Base-by-base conservation (phyloP, 2,113 vertebrate genomes). In the Buteo buteo region DNA sequence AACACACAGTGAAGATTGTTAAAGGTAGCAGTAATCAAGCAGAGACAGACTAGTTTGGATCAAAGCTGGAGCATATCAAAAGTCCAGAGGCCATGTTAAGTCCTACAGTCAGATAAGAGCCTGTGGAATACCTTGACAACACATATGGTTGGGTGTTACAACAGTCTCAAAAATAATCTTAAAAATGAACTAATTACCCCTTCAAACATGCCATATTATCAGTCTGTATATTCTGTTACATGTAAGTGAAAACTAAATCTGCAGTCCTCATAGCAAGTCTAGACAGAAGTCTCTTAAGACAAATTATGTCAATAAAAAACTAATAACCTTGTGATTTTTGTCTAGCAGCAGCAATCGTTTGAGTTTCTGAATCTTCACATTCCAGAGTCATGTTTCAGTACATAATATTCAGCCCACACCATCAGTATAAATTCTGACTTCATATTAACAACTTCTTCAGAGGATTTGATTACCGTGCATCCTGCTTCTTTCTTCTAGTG, bases 141-240 rank as follows among this genome's bases (percentile, higher is more conserved):
- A 65, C 10, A 49, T 4, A 28, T 3, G 8, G 42, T 28, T 62
- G 22, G 12, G 52, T 38, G 19, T 31, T 12, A 57, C 0, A 0
- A 50, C 2, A 57, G 38, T 26, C 3, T 2, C 15, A 76, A 70
- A 85, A 74, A 55, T 9, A 26, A 49, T 29, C 34, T 32, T 54
- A 32, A 84, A 86, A 72, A n/a, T 47, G 18, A 47, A 74, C 50
- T 45, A 32, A 11, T 28, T 42, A n/a, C 8, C 26, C 42, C 81
- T 66, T 59, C 21, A 82, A 93, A 86, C 14, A 42, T 22, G 14
- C 15, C 29, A 1, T 42, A 36, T 44, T 62, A 65, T 21, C 50
- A 58, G 10, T 24, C 3, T 8, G 0, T n/a, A 76, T 28, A 9
- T 66, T 52, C 50, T 32, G 14, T 9, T 42, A n/a, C 20, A 18